Conservation (phyloP, 2,113 vertebrate species). For the human region GRCh38 chr6:100626001-100626500, state of each 20-base stretch:
- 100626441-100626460: constrained; percentile 60
- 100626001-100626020: background rate
- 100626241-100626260: constrained; percentile 30
- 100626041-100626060: background rate
- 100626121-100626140: background rate
- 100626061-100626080: background rate
- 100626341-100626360: constrained; percentile 66
- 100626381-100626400: constrained; percentile 60
- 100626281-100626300: constrained; percentile 34
- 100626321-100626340: constrained; percentile 71
- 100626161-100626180: background rate
- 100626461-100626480: constrained; percentile 57
- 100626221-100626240: background rate
- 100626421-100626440: constrained; percentile 65
- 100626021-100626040: background rate
- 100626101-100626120: background rate
- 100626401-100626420: constrained; percentile 29
- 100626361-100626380: constrained; percentile 70
- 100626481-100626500: constrained; percentile 41
- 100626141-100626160: constrained; percentile 8
- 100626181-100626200: constrained; percentile 11
- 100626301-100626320: constrained; percentile 53
- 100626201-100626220: constrained; percentile 7
- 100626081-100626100: background rate
- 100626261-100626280: background rate